Percentiles rank a stretch among this genome's conserved stretches.
Evolutionary conservation across 2,113 vertebrate species (phyloP).

Genomic region (Hydrolagus affinis): DNA sequence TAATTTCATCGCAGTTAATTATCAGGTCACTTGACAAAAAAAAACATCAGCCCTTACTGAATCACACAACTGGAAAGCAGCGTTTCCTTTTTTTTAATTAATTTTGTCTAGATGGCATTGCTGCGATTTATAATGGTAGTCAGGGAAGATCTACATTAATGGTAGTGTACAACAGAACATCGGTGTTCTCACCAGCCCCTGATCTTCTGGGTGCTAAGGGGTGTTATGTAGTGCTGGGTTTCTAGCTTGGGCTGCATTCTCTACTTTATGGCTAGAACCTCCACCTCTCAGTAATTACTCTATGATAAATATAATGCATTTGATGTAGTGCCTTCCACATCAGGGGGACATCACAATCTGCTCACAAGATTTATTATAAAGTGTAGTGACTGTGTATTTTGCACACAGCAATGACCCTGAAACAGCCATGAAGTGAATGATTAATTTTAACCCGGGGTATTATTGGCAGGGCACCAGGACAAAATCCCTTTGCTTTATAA

Average conservation of each 20-base stretch:
- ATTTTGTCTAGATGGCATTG: neutral
- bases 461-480: no score
- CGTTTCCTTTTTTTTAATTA: neutral
- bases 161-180: neutral
- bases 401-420: no score
- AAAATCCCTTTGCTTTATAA: no score
- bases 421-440: no score
- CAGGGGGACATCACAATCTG: no score
- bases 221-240: neutral
- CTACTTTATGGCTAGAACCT: neutral
- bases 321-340: no score
- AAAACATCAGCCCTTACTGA: neutral
- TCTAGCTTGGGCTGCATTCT: neutral
- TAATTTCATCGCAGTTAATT: conserved; percentile 4
- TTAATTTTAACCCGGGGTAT: no score
- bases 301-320: no score
- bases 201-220: neutral
- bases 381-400: no score
- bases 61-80: neutral
- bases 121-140: neutral
- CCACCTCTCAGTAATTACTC: no score
- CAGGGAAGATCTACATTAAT: no score
- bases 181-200: neutral
- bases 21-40: neutral
- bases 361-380: no score